These are phyloP conservation scores for Bostrychus sinensis DNA, from an alignment of 2,113 vertebrate species.

Conservation along the genomic window DNA sequence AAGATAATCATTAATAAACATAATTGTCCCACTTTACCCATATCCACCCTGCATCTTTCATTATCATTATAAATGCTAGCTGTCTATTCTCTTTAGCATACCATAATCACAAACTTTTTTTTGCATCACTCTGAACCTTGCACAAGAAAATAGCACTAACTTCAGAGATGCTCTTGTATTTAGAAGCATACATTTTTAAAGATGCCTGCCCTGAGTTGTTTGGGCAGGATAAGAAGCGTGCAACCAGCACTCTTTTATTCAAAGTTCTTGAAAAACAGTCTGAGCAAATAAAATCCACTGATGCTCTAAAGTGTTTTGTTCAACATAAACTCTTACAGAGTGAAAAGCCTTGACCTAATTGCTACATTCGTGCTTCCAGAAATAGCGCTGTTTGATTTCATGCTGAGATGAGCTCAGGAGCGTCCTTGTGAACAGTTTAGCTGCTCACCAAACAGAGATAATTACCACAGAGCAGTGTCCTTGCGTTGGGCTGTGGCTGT, in stretches of 20 bases:
- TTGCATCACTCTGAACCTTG: background rate
- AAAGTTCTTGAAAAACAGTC: conserved; percentile 10
- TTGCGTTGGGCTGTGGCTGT: background rate
- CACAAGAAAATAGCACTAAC: background rate
- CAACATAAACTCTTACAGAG: conserved; percentile 19
- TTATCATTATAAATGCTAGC: too few species aligned
- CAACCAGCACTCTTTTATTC: conserved; percentile 1
- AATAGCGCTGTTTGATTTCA: conserved; percentile 16
- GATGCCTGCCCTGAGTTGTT: conserved; percentile 27
- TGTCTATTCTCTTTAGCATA: too few species aligned
- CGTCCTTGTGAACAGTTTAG: conserved; percentile 11
- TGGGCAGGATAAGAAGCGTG: background rate
- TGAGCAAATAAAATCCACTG: background rate
- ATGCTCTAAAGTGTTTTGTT: conserved; percentile 28
- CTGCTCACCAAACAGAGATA: background rate
- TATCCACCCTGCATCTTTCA: too few species aligned
- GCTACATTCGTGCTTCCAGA: conserved; percentile 17
- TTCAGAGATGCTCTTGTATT: too few species aligned
- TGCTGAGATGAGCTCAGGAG: background rate
- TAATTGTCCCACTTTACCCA: too few species aligned
- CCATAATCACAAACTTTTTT: background rate
- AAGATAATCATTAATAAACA: too few species aligned
- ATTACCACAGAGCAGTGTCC: conserved; percentile 3
- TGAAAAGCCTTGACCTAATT: conserved; percentile 19
- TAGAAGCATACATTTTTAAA: conserved; percentile 52